Percentiles rank a stretch among this genome's conserved stretches.
These are phyloP conservation scores for Drosophila aldrichi DNA, from an alignment of 2,888 invertebrate genomes.

Conservation along the genomic window DNA sequence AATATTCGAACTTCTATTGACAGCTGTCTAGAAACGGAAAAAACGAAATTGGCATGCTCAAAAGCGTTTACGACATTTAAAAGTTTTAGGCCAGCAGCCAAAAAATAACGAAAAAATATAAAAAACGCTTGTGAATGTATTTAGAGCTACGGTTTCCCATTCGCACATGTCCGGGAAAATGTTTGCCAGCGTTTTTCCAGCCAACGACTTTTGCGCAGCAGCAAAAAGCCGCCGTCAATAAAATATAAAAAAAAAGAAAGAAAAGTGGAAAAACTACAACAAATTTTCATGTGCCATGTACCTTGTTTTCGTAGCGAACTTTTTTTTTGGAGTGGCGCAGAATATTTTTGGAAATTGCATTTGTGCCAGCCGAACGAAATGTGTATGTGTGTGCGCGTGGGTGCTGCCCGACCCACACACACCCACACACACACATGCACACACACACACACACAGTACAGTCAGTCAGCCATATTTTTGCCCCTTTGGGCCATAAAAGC, in stretches of 20 bases:
- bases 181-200: slow-evolving; percentile 32
- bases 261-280: slow-evolving; percentile 47
- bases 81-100: slow-evolving; percentile 35
- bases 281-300: slow-evolving; percentile 55
- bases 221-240: slow-evolving; percentile 15
- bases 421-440: neutral
- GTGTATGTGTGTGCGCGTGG: neutral
- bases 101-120: slow-evolving; percentile 8
- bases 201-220: slow-evolving; percentile 17
- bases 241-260: neutral
- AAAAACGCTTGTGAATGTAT: slow-evolving; percentile 30
- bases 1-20: slow-evolving; percentile 16
- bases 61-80: slow-evolving; percentile 55
- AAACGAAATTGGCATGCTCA: slow-evolving; percentile 34
- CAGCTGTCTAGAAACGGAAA: slow-evolving; percentile 25
- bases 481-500: slow-evolving; percentile 62
- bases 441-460: neutral
- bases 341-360: slow-evolving; percentile 61
- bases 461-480: slow-evolving; percentile 43
- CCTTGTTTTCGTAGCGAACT: slow-evolving; percentile 49
- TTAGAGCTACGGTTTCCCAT: slow-evolving; percentile 31
- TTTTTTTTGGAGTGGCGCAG: slow-evolving; percentile 57
- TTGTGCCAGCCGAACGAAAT: slow-evolving; percentile 29
- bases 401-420: neutral
- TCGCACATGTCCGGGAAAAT: slow-evolving; percentile 36